Evolutionary conservation across 2,113 vertebrate genomes (phyloP).

Genomic region (Cervus canadensis): DNA sequence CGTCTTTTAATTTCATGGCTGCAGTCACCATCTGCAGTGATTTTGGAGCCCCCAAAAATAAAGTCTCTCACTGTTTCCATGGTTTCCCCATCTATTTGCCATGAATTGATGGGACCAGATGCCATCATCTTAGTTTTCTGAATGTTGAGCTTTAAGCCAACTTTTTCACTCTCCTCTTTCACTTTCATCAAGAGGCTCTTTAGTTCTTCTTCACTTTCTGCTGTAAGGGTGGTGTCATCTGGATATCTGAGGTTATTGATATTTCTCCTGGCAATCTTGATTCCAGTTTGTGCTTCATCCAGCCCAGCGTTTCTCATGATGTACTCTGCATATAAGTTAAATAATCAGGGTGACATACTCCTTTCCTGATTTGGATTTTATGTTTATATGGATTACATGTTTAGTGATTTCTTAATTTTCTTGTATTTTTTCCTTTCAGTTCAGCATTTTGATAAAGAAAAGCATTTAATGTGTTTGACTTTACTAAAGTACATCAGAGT

Average conservation of each 20-base stretch:
- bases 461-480: not conserved
- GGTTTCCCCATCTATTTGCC: not conserved
- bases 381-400: not conserved
- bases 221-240: not conserved
- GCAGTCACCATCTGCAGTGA: not conserved
- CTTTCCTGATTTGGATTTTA: not conserved
- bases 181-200: not conserved
- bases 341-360: not conserved
- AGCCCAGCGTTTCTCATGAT: not conserved
- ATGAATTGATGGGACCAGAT: not conserved
- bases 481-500: not conserved
- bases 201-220: not conserved
- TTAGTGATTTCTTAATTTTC: not conserved
- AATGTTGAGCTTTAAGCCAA: not conserved
- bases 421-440: not conserved
- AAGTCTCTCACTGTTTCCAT: not conserved
- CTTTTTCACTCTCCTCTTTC: not conserved
- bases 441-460: not conserved
- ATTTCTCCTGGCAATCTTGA: not conserved
- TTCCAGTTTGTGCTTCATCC: not conserved
- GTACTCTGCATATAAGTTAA: not conserved
- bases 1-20: not conserved
- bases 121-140: not conserved
- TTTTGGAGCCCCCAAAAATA: not conserved
- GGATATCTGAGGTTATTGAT: not conserved